A percentile compares a stretch with the other conserved stretches of the same genome.
phyloP scores from a whole-genome alignment of 2,888 invertebrate species.

The Phymatocera aterrima region DNA sequence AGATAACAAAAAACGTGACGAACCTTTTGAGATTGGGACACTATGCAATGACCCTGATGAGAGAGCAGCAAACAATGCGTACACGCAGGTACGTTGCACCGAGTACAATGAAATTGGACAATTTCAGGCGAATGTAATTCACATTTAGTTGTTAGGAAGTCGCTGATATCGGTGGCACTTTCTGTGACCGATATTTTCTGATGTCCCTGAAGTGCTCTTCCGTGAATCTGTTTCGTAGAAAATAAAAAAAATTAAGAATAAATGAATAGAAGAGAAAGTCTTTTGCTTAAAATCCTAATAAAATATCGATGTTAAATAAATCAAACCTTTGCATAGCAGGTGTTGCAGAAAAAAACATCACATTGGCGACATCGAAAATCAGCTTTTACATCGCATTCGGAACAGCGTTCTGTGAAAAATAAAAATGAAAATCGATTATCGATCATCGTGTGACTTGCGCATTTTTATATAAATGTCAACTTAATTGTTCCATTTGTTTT shows the following conservation, averaged over 20 bases:
- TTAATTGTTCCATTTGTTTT: too few species aligned
- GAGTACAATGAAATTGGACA: constrained; percentile 72
- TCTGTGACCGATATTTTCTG: constrained; percentile 52
- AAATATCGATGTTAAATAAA: background rate
- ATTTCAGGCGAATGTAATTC: constrained; percentile 62
- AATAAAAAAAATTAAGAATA: constrained; percentile 33
- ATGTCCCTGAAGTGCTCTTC: constrained; percentile 68
- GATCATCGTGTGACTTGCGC: background rate
- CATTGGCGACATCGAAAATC: constrained; percentile 64
- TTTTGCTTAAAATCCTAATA: background rate
- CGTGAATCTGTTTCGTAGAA: constrained; percentile 69
- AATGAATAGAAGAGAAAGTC: constrained; percentile 20
- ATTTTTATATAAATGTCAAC: too few species aligned
- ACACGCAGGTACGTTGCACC: constrained; percentile 72
- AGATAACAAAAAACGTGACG: too few species aligned
- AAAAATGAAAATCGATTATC: constrained; percentile 7
- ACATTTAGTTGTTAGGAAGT: constrained; percentile 60
- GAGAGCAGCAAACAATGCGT: constrained; percentile 72
- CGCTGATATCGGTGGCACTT: background rate
- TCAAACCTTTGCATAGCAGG: constrained; percentile 67
- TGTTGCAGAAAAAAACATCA: constrained; percentile 59
- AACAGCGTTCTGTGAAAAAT: constrained; percentile 60
- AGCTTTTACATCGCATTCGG: constrained; percentile 63
- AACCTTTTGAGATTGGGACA: constrained; percentile 69
- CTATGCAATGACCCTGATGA: constrained; percentile 70